phyloP scores from a whole-genome alignment of 2,888 invertebrate species.

The Cheilosia grossa region DNA sequence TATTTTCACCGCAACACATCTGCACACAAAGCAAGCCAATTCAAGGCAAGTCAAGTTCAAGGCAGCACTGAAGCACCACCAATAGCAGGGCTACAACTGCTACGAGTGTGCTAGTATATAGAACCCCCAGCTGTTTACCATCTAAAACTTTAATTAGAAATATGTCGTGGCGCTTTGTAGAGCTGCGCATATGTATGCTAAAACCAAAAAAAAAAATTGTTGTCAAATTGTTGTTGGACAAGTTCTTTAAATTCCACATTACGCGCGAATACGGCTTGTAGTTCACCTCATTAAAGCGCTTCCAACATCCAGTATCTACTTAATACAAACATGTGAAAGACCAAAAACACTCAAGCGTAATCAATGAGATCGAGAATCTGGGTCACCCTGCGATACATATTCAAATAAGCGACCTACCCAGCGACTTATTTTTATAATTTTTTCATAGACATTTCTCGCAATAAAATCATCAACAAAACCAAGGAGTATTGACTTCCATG shows the following conservation, averaged over 20 bases:
- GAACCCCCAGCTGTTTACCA: conserved; percentile 5
- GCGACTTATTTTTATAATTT: conserved; percentile 8
- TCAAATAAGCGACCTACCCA: neutral
- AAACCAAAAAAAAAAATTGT: neutral
- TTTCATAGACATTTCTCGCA: conserved; percentile 18
- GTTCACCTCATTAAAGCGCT: too few relatives aligned
- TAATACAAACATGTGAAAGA: neutral
- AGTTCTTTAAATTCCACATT: conserved; percentile 18
- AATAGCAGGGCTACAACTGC: neutral
- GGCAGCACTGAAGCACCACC: neutral
- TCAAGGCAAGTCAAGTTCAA: conserved; percentile 9
- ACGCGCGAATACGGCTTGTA: too few relatives aligned
- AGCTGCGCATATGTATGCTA: neutral
- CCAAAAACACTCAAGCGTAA: neutral
- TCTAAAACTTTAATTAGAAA: neutral
- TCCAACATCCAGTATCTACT: too few relatives aligned
- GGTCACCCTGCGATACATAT: conserved; percentile 39
- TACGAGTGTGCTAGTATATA: neutral
- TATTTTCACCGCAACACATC: neutral
- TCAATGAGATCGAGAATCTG: conserved; percentile 50
- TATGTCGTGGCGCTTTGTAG: neutral
- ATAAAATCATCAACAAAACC: conserved; percentile 16
- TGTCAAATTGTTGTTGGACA: too few relatives aligned
- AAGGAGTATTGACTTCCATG: conserved; percentile 57
- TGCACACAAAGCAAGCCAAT: conserved; percentile 5